Percentiles rank a stretch among this genome's conserved stretches.
phyloP scores from a whole-genome alignment of 2,888 invertebrate genomes.

The Andrena fulva region DNA sequence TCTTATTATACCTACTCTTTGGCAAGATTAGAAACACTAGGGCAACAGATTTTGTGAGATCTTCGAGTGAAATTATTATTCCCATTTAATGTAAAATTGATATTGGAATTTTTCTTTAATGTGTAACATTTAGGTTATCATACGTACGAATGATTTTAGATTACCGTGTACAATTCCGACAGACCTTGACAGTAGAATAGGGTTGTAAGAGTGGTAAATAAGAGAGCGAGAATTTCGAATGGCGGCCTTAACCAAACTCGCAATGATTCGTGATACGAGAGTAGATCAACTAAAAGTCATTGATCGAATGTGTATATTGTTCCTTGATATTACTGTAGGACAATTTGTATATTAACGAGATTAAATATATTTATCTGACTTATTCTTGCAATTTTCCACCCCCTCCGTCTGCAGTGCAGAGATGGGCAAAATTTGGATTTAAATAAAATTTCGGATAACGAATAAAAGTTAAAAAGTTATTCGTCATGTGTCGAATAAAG shows the following conservation, averaged over 20 bases:
- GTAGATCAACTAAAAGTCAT: slow-evolving; percentile 76
- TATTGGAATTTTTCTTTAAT: neutral
- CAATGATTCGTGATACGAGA: slow-evolving; percentile 82
- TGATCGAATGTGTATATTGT: slow-evolving; percentile 79
- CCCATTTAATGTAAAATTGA: too few species aligned
- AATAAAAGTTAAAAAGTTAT: too few species aligned
- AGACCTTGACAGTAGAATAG: slow-evolving; percentile 35
- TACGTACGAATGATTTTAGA: slow-evolving; percentile 16
- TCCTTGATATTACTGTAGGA: slow-evolving; percentile 81
- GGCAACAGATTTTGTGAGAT: too few species aligned
- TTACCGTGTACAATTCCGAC: slow-evolving; percentile 43
- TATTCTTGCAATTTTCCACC: slow-evolving; percentile 23
- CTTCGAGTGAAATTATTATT: too few species aligned
- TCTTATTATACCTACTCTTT: too few species aligned
- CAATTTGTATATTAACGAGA: slow-evolving; percentile 82
- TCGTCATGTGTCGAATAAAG: too few species aligned
- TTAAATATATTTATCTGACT: slow-evolving; percentile 75
- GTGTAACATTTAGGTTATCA: slow-evolving; percentile 1
- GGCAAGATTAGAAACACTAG: too few species aligned
- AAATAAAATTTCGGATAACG: too few species aligned
- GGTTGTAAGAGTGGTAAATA: slow-evolving; percentile 32
- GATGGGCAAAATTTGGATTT: too few species aligned
- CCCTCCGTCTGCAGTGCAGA: too few species aligned
- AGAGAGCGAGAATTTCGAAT: slow-evolving; percentile 58
- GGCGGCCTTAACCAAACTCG: slow-evolving; percentile 80